phyloP scores from a whole-genome alignment of 35 echinoderm and acorn worm species.

The Heliocidaris tuberculata region DNA sequence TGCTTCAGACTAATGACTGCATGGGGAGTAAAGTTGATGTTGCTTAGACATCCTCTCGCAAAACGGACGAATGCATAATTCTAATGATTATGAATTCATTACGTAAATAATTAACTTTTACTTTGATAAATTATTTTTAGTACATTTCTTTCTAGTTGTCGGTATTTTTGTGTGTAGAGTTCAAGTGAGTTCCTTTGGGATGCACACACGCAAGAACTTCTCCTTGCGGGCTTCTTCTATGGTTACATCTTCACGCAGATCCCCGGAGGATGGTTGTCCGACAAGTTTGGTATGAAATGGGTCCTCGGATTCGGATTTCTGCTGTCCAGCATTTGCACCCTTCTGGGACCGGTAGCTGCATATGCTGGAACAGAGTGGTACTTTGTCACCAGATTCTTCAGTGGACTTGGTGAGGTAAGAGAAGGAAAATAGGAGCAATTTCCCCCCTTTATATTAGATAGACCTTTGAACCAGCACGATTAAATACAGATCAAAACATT shows the following conservation, averaged over 20 bases:
- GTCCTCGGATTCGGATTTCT: conserved; percentile 76
- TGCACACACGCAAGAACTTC: conserved; percentile 68
- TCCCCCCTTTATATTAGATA: no score
- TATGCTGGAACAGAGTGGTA: conserved; percentile 51
- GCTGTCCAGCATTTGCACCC: conserved; percentile 72
- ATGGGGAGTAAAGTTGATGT: no score
- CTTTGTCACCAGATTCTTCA: conserved; percentile 68
- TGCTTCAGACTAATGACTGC: no score
- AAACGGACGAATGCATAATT: no score
- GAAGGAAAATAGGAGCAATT: no score
- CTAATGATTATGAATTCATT: no score
- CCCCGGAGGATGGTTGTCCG: conserved; percentile 82
- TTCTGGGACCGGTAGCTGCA: conserved; percentile 76
- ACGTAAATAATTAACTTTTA: no score
- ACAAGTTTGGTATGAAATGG: conserved; percentile 75
- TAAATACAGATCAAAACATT: no score
- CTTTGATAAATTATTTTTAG: background rate
- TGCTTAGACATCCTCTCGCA: no score
- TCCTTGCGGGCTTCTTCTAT: conserved; percentile 90
- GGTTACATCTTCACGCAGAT: conserved; percentile 93
- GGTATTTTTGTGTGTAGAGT: background rate
- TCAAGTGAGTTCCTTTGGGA: conserved; percentile 78
- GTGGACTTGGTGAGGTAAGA: conserved; percentile 89
- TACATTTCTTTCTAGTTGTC: background rate
- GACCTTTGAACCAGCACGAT: no score